Conservation (phyloP, 2,113 vertebrate genomes). For the Myodes glareolus region DNA sequence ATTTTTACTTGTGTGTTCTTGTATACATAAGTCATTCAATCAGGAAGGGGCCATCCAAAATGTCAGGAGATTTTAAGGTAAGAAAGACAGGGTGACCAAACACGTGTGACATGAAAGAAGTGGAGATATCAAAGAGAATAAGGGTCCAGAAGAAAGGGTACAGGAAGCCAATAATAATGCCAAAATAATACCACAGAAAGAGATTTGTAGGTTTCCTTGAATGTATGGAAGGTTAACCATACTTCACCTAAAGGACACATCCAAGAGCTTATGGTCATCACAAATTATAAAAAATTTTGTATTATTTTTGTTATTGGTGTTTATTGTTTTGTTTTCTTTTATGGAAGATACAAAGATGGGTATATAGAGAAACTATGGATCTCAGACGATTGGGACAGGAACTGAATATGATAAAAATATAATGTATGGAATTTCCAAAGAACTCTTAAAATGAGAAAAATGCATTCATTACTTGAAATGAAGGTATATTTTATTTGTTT, state of each 20-base stretch:
- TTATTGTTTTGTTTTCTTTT: neutral
- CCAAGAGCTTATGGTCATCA: neutral
- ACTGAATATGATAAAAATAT: neutral
- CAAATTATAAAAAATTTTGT: neutral
- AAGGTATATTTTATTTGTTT: neutral
- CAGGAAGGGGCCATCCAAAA: neutral
- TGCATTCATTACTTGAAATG: neutral
- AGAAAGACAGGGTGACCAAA: too few relatives aligned
- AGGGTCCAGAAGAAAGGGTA: neutral
- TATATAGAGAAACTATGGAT: neutral
- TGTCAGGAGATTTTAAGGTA: neutral
- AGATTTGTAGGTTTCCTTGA: neutral
- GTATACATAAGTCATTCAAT: neutral
- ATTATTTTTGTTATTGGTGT: too few relatives aligned
- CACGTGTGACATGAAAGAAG: neutral
- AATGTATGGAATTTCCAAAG: neutral
- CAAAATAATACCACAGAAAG: too few relatives aligned
- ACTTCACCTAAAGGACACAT: neutral
- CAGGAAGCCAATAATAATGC: too few relatives aligned
- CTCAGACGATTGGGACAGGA: neutral
- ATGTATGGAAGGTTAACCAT: too few relatives aligned
- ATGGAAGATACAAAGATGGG: neutral
- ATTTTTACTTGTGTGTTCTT: neutral
- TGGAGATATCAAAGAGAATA: accelerated
- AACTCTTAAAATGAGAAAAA: neutral